phyloP scores from a whole-genome alignment of 2,113 vertebrate species.

The Aviceda subcristata region DNA sequence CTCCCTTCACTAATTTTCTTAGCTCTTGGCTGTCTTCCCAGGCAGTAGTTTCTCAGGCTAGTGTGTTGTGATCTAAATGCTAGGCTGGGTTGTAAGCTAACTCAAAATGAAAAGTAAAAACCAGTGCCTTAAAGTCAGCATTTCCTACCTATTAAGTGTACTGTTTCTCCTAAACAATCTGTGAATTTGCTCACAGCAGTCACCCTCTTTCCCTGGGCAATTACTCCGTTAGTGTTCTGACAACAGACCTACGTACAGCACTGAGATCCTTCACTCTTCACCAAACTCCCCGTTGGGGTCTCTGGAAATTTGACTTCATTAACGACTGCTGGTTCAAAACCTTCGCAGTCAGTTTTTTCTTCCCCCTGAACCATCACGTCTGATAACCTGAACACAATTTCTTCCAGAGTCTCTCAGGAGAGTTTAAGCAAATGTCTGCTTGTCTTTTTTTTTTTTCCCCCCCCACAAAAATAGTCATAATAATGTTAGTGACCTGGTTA shows the following conservation, averaged over 20 bases:
- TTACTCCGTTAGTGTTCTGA: neutral
- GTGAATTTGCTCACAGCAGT: neutral
- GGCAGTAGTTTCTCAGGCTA: constrained; percentile 4
- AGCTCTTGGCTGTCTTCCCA: constrained; percentile 44
- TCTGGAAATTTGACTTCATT: neutral
- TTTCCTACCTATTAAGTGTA: neutral
- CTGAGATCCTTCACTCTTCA: neutral
- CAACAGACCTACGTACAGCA: neutral
- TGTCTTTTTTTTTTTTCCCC: neutral
- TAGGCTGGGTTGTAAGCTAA: neutral
- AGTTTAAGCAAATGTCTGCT: neutral
- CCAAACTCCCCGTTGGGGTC: neutral
- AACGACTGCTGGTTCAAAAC: neutral
- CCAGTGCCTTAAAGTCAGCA: neutral
- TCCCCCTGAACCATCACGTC: neutral
- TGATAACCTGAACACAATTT: neutral
- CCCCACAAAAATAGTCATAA: neutral
- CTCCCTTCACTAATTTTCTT: constrained; percentile 48
- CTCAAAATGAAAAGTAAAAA: constrained; percentile 10
- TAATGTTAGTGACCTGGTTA: neutral
- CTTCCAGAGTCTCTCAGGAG: neutral
- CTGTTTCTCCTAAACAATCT: neutral
- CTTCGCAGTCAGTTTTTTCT: neutral
- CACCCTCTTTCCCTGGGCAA: neutral
- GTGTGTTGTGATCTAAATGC: neutral